These are phyloP conservation scores for Urophycis tenuis DNA, from an alignment of 2,797 vertebrate species.

Conservation along the genomic window DNA sequence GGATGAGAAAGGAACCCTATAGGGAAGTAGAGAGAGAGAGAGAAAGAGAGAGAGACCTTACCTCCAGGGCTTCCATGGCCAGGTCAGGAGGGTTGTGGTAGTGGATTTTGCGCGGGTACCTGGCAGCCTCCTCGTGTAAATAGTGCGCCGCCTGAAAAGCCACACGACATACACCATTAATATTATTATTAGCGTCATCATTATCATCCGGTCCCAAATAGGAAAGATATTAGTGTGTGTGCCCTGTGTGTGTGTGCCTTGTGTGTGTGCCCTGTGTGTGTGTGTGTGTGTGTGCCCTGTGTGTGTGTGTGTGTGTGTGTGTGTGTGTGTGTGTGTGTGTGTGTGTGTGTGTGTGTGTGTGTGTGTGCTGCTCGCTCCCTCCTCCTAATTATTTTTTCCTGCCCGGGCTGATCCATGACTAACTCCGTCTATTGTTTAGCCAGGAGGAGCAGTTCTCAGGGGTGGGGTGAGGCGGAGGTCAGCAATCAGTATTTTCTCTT, in stretches of 20 bases:
- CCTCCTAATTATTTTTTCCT: slow-evolving; percentile 22
- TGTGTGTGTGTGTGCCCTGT: too few species aligned
- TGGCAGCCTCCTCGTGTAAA: slow-evolving; percentile 93
- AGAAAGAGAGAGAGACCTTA: slow-evolving; percentile 34
- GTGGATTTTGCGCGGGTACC: slow-evolving; percentile 96
- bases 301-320: neutral
- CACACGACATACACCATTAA: neutral
- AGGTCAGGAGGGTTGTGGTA: slow-evolving; percentile 97
- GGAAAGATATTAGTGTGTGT: neutral
- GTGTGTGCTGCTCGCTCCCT: slow-evolving; percentile 7
- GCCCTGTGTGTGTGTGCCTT: neutral
- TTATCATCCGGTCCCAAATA: neutral
- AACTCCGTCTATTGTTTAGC: slow-evolving; percentile 37
- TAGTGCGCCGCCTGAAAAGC: slow-evolving; percentile 77
- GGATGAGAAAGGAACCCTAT: neutral
- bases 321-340: too few species aligned
- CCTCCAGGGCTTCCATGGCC: slow-evolving; percentile 97
- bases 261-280: slow-evolving; percentile 17
- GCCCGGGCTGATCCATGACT: slow-evolving; percentile 41
- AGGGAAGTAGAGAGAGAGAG: neutral
- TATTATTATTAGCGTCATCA: neutral
- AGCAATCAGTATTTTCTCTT: slow-evolving; percentile 26
- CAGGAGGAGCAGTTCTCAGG: slow-evolving; percentile 22
- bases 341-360: slow-evolving; percentile 7
- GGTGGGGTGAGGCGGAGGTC: slow-evolving; percentile 25